Evolutionary conservation across 2,113 vertebrate species (phyloP).

Genomic region (Cygnus buccinator): DNA sequence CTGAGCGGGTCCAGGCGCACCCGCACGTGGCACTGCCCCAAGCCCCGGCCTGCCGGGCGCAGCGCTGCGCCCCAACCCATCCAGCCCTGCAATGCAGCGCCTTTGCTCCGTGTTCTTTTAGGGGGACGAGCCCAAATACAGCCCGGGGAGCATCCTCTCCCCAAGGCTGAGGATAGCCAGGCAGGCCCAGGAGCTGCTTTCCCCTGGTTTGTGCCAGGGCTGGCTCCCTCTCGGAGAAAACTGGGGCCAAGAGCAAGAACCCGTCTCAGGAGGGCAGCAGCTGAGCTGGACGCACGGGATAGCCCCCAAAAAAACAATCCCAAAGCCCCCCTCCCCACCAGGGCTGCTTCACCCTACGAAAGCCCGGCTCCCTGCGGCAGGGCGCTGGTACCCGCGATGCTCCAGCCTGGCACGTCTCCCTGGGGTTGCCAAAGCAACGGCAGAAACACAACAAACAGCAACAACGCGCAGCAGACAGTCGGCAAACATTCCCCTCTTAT

Average conservation of each 20-base stretch:
- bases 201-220: fast-evolving
- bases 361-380: fast-evolving
- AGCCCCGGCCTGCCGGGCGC: fast-evolving
- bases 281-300: fast-evolving
- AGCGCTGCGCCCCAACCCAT: background rate
- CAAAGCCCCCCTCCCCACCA: fast-evolving
- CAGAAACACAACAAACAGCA: constrained; percentile 68
- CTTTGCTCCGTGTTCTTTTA: too few relatives aligned
- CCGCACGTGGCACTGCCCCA: fast-evolving
- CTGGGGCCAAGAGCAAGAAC: fast-evolving
- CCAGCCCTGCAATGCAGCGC: background rate
- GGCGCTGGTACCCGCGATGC: background rate
- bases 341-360: fast-evolving
- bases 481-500: constrained; percentile 66
- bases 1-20: fast-evolving
- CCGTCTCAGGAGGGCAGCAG: background rate
- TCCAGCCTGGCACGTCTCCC: constrained; percentile 24
- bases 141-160: background rate
- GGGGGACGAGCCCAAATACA: background rate
- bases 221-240: fast-evolving
- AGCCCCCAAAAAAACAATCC: background rate
- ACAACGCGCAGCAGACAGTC: constrained; percentile 54
- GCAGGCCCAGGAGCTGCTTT: fast-evolving
- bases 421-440: constrained; percentile 31
- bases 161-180: fast-evolving